A percentile compares a stretch with the other conserved stretches of the same genome.
Conservation (phyloP, 2,888 invertebrate genomes). For the Noctua janthina region DNA sequence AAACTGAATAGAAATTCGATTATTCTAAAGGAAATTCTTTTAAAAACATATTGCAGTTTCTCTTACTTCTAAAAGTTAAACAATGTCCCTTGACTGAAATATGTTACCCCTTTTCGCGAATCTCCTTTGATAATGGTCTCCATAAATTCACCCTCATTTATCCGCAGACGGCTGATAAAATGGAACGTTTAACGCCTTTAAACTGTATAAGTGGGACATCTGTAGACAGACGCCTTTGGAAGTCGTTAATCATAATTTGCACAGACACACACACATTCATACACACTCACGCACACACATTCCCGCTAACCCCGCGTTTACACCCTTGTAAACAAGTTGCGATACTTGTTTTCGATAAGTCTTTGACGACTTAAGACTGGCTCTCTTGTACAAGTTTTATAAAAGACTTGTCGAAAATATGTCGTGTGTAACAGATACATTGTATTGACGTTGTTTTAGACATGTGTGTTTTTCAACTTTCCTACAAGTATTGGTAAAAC, state of each 20-base stretch:
- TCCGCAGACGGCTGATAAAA: slow-evolving; percentile 16
- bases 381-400: not conserved
- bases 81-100: not conserved
- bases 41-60: not conserved
- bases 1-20: not conserved
- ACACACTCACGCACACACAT: not conserved
- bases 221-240: slow-evolving; percentile 17
- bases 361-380: not conserved
- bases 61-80: not conserved
- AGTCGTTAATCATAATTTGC: slow-evolving; percentile 58
- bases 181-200: slow-evolving; percentile 11
- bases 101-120: not conserved
- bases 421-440: not conserved
- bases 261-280: slow-evolving; percentile 2
- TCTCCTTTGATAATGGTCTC: slow-evolving; percentile 1
- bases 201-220: slow-evolving; percentile 26
- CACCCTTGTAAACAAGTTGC: not conserved
- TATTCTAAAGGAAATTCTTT: not conserved
- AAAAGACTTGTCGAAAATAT: not conserved
- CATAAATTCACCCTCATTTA: slow-evolving; percentile 11
- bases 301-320: not conserved
- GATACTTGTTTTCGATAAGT: not conserved
- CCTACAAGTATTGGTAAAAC: not conserved
- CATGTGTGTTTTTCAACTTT: not conserved
- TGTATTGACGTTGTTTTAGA: not conserved